Evolutionary conservation across 2,113 vertebrate genomes (phyloP), one percentile per base, ranked within the genome.

Genomic region (Peromyscus polionotus): DNA sequence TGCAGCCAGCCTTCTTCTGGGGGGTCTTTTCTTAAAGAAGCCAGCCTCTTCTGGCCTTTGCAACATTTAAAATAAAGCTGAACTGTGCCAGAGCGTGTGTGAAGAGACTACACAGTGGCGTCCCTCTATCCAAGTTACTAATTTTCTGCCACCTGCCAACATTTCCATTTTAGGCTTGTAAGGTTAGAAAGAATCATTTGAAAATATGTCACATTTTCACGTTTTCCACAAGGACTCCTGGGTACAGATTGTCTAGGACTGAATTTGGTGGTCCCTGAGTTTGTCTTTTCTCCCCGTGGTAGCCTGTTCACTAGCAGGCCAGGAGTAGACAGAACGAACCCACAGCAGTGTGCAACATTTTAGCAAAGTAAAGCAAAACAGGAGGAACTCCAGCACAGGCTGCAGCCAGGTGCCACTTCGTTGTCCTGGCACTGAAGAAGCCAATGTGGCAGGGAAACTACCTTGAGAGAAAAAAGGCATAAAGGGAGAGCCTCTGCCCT

Each of bases 31-130:
- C 97, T 96, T 93, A 95, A 95, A 95, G 96, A 96, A 97, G 96
- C 86, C 94, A 96, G 95, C 97, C 93, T 96, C 95, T 91, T 94
- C 48, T 91, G 96, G 93, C 96, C 89, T 97, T 95, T 95, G 94
- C 96, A 95, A 96, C 95, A 90, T 93, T 95, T 94, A 92, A 97
- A 98, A 96, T 96, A 95, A 39, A 97, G 90, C 93, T 95, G 59
- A 96, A 97, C 86, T 93, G 95, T 97, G 95, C 96, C 97, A 97
- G 91, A 91, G 89, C 94, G 96, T 96, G 95, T 97, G 97, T 96
- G 96, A 92, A 97, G 83, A 57, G 93, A 96, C 93, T 86, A 45
- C 51, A 45, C 76, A 88, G 96, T 97, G 94, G 93, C 96, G 96
- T 97, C 95, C 94, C 63, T 94, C 93, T 79, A 96, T 96, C 91